A percentile compares a stretch with the other conserved stretches of the same genome.
Evolutionary conservation across 1,140 invertebrate species (phyloP).

Genomic region (Sweltsa coloradensis): DNA sequence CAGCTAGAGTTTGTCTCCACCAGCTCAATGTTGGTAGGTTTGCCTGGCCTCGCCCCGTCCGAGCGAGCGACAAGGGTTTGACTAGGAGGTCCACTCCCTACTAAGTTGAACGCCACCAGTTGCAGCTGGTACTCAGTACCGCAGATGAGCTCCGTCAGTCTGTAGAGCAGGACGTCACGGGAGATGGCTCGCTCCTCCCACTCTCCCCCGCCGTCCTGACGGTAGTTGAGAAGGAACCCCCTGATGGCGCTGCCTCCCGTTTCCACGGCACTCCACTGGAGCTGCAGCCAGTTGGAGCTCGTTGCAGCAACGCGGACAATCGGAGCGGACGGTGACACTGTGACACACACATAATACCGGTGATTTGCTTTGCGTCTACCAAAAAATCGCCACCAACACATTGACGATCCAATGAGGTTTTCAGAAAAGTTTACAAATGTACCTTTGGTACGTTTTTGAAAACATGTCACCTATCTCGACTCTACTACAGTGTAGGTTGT

Average conservation of each 20-base stretch:
- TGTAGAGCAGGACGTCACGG: slow-evolving; percentile 13
- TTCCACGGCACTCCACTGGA: slow-evolving; percentile 25
- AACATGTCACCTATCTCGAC: too few relatives aligned
- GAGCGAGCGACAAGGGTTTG: slow-evolving; percentile 32
- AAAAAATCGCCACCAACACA: background rate
- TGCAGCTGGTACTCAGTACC: slow-evolving; percentile 36
- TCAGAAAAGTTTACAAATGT: too few relatives aligned
- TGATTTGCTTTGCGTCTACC: background rate
- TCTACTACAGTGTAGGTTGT: too few relatives aligned
- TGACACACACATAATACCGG: background rate
- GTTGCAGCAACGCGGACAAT: slow-evolving; percentile 20
- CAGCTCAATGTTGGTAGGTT: slow-evolving; percentile 19
- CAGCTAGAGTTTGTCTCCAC: slow-evolving; percentile 33
- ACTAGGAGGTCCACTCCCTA: slow-evolving; percentile 33
- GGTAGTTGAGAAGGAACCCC: slow-evolving; percentile 22
- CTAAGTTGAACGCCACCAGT: slow-evolving; percentile 31
- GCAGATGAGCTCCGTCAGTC: slow-evolving; percentile 32
- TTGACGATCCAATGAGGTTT: too few relatives aligned
- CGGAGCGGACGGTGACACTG: slow-evolving; percentile 24
- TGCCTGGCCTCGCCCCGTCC: slow-evolving; percentile 28
- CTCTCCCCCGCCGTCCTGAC: slow-evolving; percentile 23
- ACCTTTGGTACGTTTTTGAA: too few relatives aligned
- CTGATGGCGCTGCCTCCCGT: slow-evolving; percentile 23
- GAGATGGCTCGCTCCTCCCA: slow-evolving; percentile 31
- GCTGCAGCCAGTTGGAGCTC: slow-evolving; percentile 20